These are phyloP conservation scores for Anolis carolinensis DNA, from an alignment of 2,113 vertebrate genomes.

Conservation along the genomic window DNA sequence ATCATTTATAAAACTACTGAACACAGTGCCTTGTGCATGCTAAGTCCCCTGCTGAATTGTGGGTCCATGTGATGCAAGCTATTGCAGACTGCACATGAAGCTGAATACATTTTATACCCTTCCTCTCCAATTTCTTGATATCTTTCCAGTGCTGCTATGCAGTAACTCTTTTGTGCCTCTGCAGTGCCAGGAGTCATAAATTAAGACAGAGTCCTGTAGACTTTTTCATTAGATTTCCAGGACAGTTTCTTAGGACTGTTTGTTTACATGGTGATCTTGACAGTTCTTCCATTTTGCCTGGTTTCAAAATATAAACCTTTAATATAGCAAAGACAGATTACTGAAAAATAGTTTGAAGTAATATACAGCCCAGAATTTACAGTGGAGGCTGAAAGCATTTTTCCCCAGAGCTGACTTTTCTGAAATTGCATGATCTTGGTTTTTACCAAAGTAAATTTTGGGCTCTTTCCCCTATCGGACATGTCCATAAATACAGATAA, in stretches of 20 bases:
- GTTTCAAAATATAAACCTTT: constrained; percentile 47
- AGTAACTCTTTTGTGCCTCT: neutral
- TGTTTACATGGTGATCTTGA: constrained; percentile 38
- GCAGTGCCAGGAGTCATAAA: constrained; percentile 24
- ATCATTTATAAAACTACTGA: neutral
- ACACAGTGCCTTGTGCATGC: neutral
- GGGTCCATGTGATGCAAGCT: neutral
- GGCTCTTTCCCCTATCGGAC: constrained; percentile 36
- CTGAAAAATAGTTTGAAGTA: constrained; percentile 33
- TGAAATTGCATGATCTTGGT: constrained; percentile 38
- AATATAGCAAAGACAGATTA: constrained; percentile 40
- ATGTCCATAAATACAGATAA: constrained; percentile 61
- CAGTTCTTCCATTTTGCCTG: constrained; percentile 25
- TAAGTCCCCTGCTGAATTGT: neutral
- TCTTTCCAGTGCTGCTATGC: constrained; percentile 6
- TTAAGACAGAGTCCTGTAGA: constrained; percentile 15
- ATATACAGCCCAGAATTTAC: constrained; percentile 45
- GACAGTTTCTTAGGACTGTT: constrained; percentile 28
- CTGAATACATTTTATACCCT: neutral
- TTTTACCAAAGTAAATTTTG: constrained; percentile 62
- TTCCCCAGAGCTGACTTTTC: constrained; percentile 26
- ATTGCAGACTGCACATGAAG: neutral
- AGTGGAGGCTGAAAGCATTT: constrained; percentile 31
- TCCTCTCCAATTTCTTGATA: constrained; percentile 22
- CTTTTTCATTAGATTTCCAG: constrained; percentile 23